Base-by-base conservation (phyloP, 2,888 invertebrate genomes). In the Stenurella melanura region DNA sequence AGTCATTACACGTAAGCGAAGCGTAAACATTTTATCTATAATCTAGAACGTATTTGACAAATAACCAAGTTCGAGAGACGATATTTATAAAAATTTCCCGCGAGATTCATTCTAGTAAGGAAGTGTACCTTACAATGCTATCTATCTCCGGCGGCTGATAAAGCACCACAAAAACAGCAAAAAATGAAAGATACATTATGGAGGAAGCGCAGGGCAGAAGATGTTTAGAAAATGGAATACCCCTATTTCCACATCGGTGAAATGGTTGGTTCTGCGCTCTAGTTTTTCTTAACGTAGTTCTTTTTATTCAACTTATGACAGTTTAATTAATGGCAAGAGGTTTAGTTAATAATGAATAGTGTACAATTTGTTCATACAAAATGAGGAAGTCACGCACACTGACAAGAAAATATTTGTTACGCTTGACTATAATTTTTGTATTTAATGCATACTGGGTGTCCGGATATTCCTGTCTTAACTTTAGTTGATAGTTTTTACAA, bases 71-170 rank as follows among this genome's bases (percentile, higher is more conserved):
- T 67, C 26, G 21, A 56, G 19, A 67, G 26, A 50, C 50, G 54
- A 56, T 56, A n/a, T 67, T 50, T 67, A 54, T 54, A 67, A 54
- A 50, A 67, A 54, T 26, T 42, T 64, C 67, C 67, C 67, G 67
- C 38, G 54, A 50, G 67, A 26, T 26, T 19, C 54, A 67, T 67
- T 67, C 67, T 67, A 67, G 67, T 54, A 21, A 67, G 67, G 64
- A 67, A 67, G 54, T 11, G 67, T 54, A 67, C 26, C 67, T 54
- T 54, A 50, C 54, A 67, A 67, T 21, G 67, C 54, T 54, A 67
- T 67, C 67, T 50, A 54, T 67, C 67, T 54, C 64, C 64, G 19
- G 42, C 17, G 30, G 54, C 26, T 30, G 67, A 67, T 67, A 67
- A 67, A 67, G 54, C 26, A n/a, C 42, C 38, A 38, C 38, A 64